phyloP scores from a whole-genome alignment of 2,888 invertebrate genomes.

The Lepidochrysops patricia region DNA sequence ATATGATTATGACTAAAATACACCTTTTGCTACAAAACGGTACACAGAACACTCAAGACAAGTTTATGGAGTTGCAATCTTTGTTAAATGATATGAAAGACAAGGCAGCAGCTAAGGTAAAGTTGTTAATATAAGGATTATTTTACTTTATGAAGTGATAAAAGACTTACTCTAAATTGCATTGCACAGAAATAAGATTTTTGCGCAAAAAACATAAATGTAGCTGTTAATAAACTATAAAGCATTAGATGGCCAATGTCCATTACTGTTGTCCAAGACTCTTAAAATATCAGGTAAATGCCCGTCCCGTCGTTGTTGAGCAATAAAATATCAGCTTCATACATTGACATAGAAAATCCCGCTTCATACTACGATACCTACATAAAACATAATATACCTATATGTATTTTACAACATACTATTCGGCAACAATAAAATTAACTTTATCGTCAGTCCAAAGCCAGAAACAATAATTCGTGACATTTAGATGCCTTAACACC shows the following conservation, averaged over 20 bases:
- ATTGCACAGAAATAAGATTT: background rate
- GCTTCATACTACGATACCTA: too few relatives aligned
- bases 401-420: background rate
- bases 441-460: background rate
- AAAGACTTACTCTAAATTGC: too few relatives aligned
- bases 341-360: too few relatives aligned
- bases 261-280: too few relatives aligned
- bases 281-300: too few relatives aligned
- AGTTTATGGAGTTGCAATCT: conserved; percentile 41
- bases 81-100: conserved; percentile 39
- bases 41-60: conserved; percentile 53
- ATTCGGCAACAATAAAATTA: background rate
- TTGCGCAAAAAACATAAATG: too few relatives aligned
- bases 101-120: conserved; percentile 40
- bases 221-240: too few relatives aligned
- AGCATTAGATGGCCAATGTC: too few relatives aligned
- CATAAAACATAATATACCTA: too few relatives aligned
- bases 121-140: too few relatives aligned
- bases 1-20: conserved; percentile 55
- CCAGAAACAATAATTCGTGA: conserved; percentile 3
- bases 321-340: background rate
- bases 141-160: too few relatives aligned
- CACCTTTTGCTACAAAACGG: conserved; percentile 56
- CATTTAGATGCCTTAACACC: background rate
- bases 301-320: background rate